Evolutionary conservation across 2,888 invertebrate species (phyloP).

Genomic region (Drosophila prolongata): DNA sequence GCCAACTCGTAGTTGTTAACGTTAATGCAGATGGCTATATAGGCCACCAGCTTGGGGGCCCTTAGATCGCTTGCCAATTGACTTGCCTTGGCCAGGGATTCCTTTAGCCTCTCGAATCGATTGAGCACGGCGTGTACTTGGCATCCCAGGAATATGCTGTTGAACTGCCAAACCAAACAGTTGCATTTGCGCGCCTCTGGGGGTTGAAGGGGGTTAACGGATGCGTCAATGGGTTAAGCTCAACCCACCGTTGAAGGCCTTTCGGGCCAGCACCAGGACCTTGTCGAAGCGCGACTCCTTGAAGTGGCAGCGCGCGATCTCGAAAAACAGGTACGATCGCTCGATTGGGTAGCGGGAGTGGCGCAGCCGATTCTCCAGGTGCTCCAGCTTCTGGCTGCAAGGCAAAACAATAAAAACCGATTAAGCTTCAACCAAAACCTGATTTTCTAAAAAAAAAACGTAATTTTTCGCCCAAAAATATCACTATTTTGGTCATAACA

Average conservation of each 20-base stretch:
- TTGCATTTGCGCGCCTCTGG: slow-evolving; percentile 68
- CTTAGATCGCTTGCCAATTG: slow-evolving; percentile 56
- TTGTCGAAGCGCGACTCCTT: slow-evolving; percentile 69
- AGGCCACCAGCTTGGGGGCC: slow-evolving; percentile 52
- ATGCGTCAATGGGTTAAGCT: no score
- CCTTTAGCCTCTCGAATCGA: slow-evolving; percentile 71
- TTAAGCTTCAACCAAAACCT: background rate
- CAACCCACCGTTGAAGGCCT: slow-evolving; percentile 63
- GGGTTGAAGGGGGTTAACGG: background rate
- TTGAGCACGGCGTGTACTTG: slow-evolving; percentile 75
- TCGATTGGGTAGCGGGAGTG: slow-evolving; percentile 77
- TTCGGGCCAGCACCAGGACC: slow-evolving; percentile 64
- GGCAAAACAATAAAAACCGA: no score
- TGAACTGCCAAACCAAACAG: slow-evolving; percentile 75
- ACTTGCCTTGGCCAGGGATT: slow-evolving; percentile 63
- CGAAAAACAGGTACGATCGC: slow-evolving; percentile 71
- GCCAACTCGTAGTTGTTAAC: slow-evolving; percentile 66
- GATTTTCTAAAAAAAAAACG: no score
- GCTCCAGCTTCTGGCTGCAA: slow-evolving; percentile 61
- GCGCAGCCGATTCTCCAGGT: slow-evolving; percentile 67
- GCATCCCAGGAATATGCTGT: slow-evolving; percentile 69
- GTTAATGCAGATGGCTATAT: slow-evolving; percentile 60
- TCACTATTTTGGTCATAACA: no score
- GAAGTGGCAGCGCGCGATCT: slow-evolving; percentile 73
- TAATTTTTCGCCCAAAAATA: no score